Evolutionary conservation across 2,888 invertebrate species (phyloP).

Genomic region (Antheraea assamensis): DNA sequence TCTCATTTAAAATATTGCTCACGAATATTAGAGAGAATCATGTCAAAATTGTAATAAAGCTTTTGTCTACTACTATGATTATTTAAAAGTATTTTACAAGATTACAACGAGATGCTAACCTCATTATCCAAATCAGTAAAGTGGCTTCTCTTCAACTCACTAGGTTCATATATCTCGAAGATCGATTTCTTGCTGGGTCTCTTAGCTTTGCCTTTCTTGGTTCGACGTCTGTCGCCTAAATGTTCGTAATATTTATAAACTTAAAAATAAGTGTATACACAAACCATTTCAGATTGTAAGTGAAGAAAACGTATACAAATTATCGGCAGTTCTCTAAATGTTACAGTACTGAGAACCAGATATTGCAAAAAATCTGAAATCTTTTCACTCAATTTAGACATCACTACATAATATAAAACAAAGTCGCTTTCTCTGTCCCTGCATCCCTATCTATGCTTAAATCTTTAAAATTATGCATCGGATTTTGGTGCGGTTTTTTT

Average conservation of each 20-base stretch:
- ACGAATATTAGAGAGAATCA: background rate
- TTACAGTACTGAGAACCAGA: background rate
- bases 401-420: too few relatives aligned
- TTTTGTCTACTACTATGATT: background rate
- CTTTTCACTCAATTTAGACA: background rate
- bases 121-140: slow-evolving; percentile 97
- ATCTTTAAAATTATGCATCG: too few relatives aligned
- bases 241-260: slow-evolving; percentile 16
- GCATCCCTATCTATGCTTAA: too few relatives aligned
- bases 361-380: background rate
- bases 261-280: background rate
- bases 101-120: slow-evolving; percentile 49
- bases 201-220: slow-evolving; percentile 89
- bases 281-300: background rate
- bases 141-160: slow-evolving; percentile 97
- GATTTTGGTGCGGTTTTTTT: too few relatives aligned
- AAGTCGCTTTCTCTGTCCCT: too few relatives aligned
- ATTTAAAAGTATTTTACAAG: slow-evolving; percentile 4
- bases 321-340: background rate
- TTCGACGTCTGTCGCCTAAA: slow-evolving; percentile 81
- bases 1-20: background rate
- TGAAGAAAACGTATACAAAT: background rate
- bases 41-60: background rate
- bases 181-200: slow-evolving; percentile 92
- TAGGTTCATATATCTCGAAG: slow-evolving; percentile 98